Conservation (phyloP, 1,140 invertebrate genomes). For the Varroa destructor region DNA sequence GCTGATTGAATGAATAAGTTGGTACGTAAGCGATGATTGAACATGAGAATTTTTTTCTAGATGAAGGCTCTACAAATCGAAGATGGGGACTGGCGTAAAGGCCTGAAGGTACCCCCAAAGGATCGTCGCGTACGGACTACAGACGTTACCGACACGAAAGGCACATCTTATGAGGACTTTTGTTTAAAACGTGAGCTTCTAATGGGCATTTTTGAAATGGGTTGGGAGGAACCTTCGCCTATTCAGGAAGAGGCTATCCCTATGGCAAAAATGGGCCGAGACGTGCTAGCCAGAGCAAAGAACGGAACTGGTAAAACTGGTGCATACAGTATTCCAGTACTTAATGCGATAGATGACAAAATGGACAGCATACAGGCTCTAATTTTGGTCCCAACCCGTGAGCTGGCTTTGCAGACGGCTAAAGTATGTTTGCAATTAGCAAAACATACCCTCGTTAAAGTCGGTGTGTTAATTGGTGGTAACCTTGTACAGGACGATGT, state of each 20-base stretch:
- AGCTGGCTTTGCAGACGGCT: constrained; percentile 96
- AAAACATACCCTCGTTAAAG: constrained; percentile 84
- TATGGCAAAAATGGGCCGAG: constrained; percentile 89
- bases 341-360: constrained; percentile 80
- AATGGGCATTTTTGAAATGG: constrained; percentile 99
- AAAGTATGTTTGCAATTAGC: constrained; percentile 97
- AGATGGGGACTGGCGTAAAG: constrained; percentile 62
- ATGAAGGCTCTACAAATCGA: neutral
- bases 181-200: constrained; percentile 89
- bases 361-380: constrained; percentile 88
- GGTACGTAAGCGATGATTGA: too few relatives aligned
- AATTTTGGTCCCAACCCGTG: constrained; percentile 95
- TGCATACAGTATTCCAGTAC: constrained; percentile 93
- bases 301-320: constrained; percentile 99
- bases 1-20: too few relatives aligned
- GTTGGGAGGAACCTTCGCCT: constrained; percentile 98
- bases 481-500: constrained; percentile 98
- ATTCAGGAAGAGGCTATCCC: constrained; percentile 99
- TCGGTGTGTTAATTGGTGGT: constrained; percentile 98
- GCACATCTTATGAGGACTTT: constrained; percentile 99
- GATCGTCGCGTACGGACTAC: constrained; percentile 89
- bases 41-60: neutral
- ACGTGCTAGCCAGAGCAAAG: constrained; percentile 94
- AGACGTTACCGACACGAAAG: constrained; percentile 97
- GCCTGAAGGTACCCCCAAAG: constrained; percentile 86